Evolutionary conservation across 2,113 vertebrate species (phyloP).

Genomic region (Canis aureus): DNA sequence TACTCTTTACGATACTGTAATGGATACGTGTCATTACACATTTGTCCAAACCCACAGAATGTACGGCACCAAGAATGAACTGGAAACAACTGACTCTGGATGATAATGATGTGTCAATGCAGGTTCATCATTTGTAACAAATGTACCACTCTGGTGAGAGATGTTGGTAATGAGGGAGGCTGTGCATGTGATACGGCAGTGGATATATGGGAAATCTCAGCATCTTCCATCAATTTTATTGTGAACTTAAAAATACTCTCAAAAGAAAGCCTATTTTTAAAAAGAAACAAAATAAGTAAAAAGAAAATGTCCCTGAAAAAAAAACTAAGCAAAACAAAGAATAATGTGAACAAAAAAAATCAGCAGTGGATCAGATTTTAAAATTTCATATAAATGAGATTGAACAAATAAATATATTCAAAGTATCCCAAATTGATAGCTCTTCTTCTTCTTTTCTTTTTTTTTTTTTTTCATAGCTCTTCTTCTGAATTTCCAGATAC

Average conservation of each 20-base stretch:
- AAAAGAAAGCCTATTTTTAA: not conserved
- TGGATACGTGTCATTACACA: not conserved
- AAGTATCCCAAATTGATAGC: slow-evolving; percentile 41
- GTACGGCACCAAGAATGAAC: not conserved
- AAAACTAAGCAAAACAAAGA: not conserved
- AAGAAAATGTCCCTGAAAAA: not conserved
- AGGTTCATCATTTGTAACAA: not conserved
- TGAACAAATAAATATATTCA: slow-evolving; percentile 57
- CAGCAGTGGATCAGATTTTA: slow-evolving; percentile 39
- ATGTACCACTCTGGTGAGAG: not conserved
- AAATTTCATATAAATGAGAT: slow-evolving; percentile 45
- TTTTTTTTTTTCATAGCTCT: not conserved
- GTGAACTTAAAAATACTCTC: not conserved
- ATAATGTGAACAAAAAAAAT: slow-evolving; percentile 57
- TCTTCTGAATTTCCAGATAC: slow-evolving; percentile 50
- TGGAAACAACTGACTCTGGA: not conserved
- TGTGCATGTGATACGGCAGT: not conserved
- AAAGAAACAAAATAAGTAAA: not conserved
- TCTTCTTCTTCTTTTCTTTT: not conserved
- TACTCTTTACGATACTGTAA: not conserved
- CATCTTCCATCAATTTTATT: not conserved
- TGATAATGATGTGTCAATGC: not conserved
- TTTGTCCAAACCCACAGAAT: not conserved
- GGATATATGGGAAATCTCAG: not conserved
- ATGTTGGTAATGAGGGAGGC: not conserved